Base-by-base conservation (phyloP, 64 coral and sea anemone genomes). In the Cladopsammia gracilis region DNA sequence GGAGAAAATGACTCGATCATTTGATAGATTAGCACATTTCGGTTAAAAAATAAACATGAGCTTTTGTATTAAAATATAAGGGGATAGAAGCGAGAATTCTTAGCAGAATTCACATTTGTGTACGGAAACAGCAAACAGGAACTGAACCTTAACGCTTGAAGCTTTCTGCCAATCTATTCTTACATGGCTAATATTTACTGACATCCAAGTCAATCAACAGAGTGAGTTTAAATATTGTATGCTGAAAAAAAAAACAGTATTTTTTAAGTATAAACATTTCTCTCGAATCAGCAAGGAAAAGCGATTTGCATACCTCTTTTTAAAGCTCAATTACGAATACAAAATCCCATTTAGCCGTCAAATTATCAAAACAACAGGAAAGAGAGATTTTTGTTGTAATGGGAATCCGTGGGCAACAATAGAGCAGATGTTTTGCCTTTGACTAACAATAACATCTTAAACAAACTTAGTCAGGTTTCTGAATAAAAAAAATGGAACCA, bases 321-420 rank as follows among this genome's bases (percentile, higher is more conserved):
- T 8, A 60, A 42, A 80, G 25, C 8, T 23, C 57, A 25, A 60
- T 80, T 25, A 77, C 20, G 8, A 24, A 77, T 11, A 52, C 71
- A 75, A 75, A 75, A 34, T 48, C 43, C 18, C 45, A 48, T 48
- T 75, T 48, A 44, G 45, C 12, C 71, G 13, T 75, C 71, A 75
- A 49, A 75, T 77, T 77, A 77, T 54, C 7, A 2, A 77, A 52
- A 77, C 76, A 79, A 79, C 22, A 42, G 52, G 12, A 59, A 42
- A 11, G 7, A 77, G 9, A 79, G 25, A 23, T 20, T 79, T 79
- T 79, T 79, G 53, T 58, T 22, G 42, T 79, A 26, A 54, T 54
- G 49, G 19, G 53, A 77, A 54, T 52, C 22, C 11, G 4, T 22
- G 48, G 20, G 4, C 9, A 20, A 64, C 61, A 64, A 64, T 64